phyloP scores from a whole-genome alignment of 2,888 invertebrate species.

The Drosophila paramelanica region DNA sequence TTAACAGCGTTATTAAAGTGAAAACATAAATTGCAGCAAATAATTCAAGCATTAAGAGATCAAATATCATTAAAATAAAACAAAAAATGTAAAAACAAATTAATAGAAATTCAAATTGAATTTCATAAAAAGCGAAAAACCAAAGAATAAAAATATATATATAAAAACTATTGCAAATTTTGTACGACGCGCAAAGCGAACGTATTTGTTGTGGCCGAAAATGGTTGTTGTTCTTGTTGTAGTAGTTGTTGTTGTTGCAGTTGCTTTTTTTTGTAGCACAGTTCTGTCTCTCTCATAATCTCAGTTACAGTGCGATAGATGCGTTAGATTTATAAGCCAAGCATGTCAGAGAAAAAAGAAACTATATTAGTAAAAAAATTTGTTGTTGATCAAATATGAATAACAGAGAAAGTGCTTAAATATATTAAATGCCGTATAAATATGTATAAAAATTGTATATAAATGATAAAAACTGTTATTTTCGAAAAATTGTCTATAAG shows the following conservation, averaged over 20 bases:
- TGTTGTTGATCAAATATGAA: conserved; percentile 57
- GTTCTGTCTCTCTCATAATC: conserved; percentile 41
- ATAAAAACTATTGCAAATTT: conserved; percentile 72
- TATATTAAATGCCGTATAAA: conserved; percentile 1
- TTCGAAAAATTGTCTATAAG: background rate
- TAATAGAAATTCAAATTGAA: conserved; percentile 55
- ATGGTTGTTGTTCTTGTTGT: conserved; percentile 46
- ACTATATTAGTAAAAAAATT: conserved; percentile 83
- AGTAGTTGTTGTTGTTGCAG: conserved; percentile 22
- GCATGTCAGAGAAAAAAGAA: conserved; percentile 83
- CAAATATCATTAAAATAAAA: conserved; percentile 47
- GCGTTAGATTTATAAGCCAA: conserved; percentile 81
- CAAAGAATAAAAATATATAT: conserved; percentile 1
- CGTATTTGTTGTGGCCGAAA: conserved; percentile 66
- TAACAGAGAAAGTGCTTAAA: conserved; percentile 21
- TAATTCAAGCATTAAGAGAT: conserved; percentile 71
- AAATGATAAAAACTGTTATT: too few species aligned
- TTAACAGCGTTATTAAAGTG: conserved; percentile 66
- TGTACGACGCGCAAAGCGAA: conserved; percentile 52
- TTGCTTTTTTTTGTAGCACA: conserved; percentile 18
- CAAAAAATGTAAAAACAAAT: conserved; percentile 27
- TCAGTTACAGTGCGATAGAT: conserved; percentile 75
- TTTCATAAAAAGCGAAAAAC: conserved; percentile 37
- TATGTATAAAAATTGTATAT: conserved; percentile 19
- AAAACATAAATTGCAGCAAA: conserved; percentile 61